A percentile compares a stretch with the other conserved stretches of the same genome.
Conservation (phyloP, 2,888 invertebrate genomes). For the Fabriciana adippe region DNA sequence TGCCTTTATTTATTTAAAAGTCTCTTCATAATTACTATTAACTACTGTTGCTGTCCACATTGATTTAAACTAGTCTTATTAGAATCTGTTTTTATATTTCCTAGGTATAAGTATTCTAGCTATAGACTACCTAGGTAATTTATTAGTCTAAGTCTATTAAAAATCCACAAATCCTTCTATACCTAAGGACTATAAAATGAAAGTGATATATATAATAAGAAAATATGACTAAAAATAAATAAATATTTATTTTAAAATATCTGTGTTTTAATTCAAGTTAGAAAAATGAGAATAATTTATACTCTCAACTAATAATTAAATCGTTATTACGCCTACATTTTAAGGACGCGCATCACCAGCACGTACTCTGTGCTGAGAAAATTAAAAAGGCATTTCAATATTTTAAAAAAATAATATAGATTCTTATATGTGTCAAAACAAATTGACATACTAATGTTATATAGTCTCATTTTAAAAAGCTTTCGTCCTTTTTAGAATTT, state of each 20-base stretch:
- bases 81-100: slow-evolving; percentile 46
- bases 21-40: neutral
- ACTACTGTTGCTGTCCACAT: slow-evolving; percentile 8
- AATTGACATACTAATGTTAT: too few species aligned
- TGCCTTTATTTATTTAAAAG: neutral
- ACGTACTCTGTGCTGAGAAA: too few species aligned
- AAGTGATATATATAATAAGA: slow-evolving; percentile 47
- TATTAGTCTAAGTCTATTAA: slow-evolving; percentile 22
- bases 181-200: slow-evolving; percentile 35
- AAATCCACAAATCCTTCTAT: slow-evolving; percentile 20
- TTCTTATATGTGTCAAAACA: too few species aligned
- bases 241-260: slow-evolving; percentile 43
- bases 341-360: too few species aligned
- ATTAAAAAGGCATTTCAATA: too few species aligned
- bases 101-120: slow-evolving; percentile 21
- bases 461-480: too few species aligned
- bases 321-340: too few species aligned
- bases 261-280: slow-evolving; percentile 35
- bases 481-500: too few species aligned
- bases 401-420: too few species aligned
- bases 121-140: slow-evolving; percentile 24
- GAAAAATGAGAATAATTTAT: too few species aligned
- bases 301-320: too few species aligned
- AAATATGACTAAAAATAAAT: slow-evolving; percentile 37
- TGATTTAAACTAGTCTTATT: slow-evolving; percentile 55